These are phyloP conservation scores for Eupeodes luniger DNA, from an alignment of 2,888 invertebrate species.

Conservation along the genomic window DNA sequence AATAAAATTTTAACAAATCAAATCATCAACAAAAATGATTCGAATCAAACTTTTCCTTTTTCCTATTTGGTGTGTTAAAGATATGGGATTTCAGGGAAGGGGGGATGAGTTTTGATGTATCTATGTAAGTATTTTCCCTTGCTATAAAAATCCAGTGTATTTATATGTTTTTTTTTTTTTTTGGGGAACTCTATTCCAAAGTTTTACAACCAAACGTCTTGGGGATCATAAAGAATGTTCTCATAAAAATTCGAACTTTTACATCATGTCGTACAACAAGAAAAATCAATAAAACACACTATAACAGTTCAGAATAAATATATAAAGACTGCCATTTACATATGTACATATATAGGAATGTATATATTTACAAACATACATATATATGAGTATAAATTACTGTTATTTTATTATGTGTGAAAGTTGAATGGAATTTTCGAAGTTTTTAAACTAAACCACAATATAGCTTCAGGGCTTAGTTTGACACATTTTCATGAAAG, in stretches of 20 bases:
- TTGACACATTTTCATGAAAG: slow-evolving; percentile 31
- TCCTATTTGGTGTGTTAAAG: background rate
- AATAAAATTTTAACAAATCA: slow-evolving; percentile 7
- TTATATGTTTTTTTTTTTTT: background rate
- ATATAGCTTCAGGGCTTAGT: slow-evolving; percentile 22
- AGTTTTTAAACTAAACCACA: slow-evolving; percentile 28
- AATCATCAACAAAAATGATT: slow-evolving; percentile 6
- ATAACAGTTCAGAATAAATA: slow-evolving; percentile 8
- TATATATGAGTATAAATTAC: background rate
- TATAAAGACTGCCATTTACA: slow-evolving; percentile 1
- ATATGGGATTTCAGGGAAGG: no score
- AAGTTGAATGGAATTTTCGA: slow-evolving; percentile 28
- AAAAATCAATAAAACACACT: slow-evolving; percentile 34
- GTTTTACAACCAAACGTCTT: slow-evolving; percentile 17
- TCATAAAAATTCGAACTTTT: slow-evolving; percentile 24
- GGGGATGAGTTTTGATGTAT: no score
- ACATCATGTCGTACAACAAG: slow-evolving; percentile 17
- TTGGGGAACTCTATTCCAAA: slow-evolving; percentile 18
- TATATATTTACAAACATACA: background rate
- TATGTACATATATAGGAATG: background rate
- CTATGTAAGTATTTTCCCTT: background rate
- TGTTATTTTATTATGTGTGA: slow-evolving; percentile 41
- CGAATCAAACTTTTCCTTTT: slow-evolving; percentile 11
- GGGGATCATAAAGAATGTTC: slow-evolving; percentile 31
- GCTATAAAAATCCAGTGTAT: slow-evolving; percentile 10